A percentile compares a stretch with the other conserved stretches of the same genome.
phyloP scores from a whole-genome alignment of 1,140 invertebrate genomes.

The Aethina tumida region DNA sequence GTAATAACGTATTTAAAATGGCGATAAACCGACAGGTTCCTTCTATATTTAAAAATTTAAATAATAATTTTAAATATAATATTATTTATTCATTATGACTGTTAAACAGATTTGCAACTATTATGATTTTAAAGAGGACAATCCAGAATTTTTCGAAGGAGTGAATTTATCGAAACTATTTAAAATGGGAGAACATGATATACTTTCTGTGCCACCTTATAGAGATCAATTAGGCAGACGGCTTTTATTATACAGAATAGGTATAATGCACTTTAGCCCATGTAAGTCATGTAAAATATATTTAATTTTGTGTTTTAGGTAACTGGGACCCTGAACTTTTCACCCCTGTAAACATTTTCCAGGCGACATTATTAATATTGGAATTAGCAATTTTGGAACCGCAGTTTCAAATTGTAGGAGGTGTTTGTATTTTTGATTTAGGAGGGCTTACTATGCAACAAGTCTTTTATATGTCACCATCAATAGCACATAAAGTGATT shows the following conservation, averaged over 20 bases:
- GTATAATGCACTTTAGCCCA: slow-evolving; percentile 29
- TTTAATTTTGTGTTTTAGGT: slow-evolving; percentile 37
- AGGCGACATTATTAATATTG: slow-evolving; percentile 56
- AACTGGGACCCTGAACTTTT: slow-evolving; percentile 62
- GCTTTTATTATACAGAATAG: slow-evolving; percentile 56
- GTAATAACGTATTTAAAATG: no score
- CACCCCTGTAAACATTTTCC: slow-evolving; percentile 58
- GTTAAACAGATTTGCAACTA: slow-evolving; percentile 72
- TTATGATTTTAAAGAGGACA: slow-evolving; percentile 61
- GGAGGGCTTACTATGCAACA: slow-evolving; percentile 58
- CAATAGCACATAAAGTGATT: slow-evolving; percentile 51
- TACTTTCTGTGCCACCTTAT: slow-evolving; percentile 63
- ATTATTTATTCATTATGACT: no score
- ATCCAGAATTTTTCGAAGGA: slow-evolving; percentile 55
- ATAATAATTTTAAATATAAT: not conserved
- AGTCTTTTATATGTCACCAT: slow-evolving; percentile 61
- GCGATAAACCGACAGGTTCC: no score
- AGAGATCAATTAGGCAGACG: slow-evolving; percentile 58
- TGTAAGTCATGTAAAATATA: slow-evolving; percentile 2
- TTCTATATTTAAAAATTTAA: slow-evolving; percentile 1
- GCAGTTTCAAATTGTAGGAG: slow-evolving; percentile 62
- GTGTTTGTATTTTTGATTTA: slow-evolving; percentile 64
- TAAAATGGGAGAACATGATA: slow-evolving; percentile 56
- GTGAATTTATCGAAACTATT: slow-evolving; percentile 54
- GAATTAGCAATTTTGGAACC: slow-evolving; percentile 66